These are phyloP conservation scores for Lomographa bimaculata DNA, from an alignment of 2,888 invertebrate species.

Conservation along the genomic window DNA sequence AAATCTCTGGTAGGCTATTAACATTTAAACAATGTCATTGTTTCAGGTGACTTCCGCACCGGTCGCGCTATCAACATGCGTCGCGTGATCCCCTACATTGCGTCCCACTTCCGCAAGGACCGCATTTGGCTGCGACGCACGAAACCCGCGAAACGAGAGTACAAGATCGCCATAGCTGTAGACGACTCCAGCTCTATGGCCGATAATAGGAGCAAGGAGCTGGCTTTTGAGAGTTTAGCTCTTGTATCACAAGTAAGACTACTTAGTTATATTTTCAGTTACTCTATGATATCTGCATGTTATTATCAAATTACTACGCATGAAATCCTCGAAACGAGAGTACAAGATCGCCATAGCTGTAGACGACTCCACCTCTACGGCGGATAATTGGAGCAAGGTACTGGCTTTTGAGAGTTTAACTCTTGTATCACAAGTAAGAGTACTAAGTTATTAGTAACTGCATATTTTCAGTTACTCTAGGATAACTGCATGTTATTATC, in stretches of 20 bases:
- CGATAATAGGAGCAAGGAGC: constrained; percentile 94
- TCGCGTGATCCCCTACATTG: constrained; percentile 98
- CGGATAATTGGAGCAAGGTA: constrained; percentile 94
- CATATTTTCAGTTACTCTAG: too few species aligned
- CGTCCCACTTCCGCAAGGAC: constrained; percentile 99
- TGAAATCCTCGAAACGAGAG: constrained; percentile 96
- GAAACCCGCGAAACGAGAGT: constrained; percentile 97
- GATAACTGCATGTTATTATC: too few species aligned
- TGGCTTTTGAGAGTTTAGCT: constrained; percentile 97
- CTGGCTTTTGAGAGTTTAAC: constrained; percentile 98
- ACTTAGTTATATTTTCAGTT: too few species aligned
- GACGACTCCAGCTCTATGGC: constrained; percentile 97
- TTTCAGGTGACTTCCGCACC: constrained; percentile 95
- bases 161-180: constrained; percentile 97
- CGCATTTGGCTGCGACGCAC: constrained; percentile 99
- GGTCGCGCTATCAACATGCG: constrained; percentile 99
- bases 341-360: constrained; percentile 98
- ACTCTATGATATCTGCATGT: too few species aligned
- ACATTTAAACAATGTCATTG: too few species aligned
- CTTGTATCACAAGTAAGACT: constrained; percentile 87
- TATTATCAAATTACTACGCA: too few species aligned
- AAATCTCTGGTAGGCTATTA: too few species aligned
- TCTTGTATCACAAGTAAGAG: constrained; percentile 87
- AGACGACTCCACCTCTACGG: constrained; percentile 97
- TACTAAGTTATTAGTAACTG: too few species aligned